Base-by-base conservation (phyloP, 2,888 invertebrate species). In the Melipona beecheii region DNA sequence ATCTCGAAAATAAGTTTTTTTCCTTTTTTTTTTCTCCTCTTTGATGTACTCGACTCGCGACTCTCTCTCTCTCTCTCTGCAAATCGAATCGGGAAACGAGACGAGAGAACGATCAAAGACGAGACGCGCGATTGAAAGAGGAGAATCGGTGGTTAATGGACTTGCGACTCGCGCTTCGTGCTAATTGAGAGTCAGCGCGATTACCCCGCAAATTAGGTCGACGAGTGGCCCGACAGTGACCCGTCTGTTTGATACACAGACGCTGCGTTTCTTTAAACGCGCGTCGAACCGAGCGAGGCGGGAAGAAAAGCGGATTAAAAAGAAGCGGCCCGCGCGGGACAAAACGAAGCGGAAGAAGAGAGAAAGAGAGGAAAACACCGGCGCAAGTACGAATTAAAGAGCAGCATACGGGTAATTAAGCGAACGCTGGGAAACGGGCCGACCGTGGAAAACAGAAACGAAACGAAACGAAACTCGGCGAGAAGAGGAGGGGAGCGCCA, bases 161-260 rank as follows among this genome's bases (percentile, higher is more conserved):
- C 58, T 50, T 21, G 49, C 50, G 52, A 70, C 27, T 52, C 62
- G 36, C 3, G 62, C 11, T 11, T 43, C 43, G 43, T 0, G 43
- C 52, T 21, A 70, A 76, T 76, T 11, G 77, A 65, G 31, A 58
- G 56, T 73, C 43, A 31, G 49, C 13, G 31, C 77, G 77, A 78
- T 78, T 72, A 72, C 31, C n/a, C 9, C 31, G 77, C 31, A 72
- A 78, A 78, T 73, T 58, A 66, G 73, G 70, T 71, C 71, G 27
- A 49, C 64, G 54, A 77, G 49, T 27, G 62, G 36, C 15, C 11
- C 52, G 21, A 21, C 52, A 62, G 70, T 70, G 70, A 70, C 36
- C 27, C 0, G 43, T 60, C 52, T 52, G 70, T 60, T 62, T 43
- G 70, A 76, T 52, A 62, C 17, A 50, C 58, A 24, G 50, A 56